These are phyloP conservation scores for Drosophila pseudoobscura DNA, from an alignment of 1,140 invertebrate species.

Conservation along the genomic window DNA sequence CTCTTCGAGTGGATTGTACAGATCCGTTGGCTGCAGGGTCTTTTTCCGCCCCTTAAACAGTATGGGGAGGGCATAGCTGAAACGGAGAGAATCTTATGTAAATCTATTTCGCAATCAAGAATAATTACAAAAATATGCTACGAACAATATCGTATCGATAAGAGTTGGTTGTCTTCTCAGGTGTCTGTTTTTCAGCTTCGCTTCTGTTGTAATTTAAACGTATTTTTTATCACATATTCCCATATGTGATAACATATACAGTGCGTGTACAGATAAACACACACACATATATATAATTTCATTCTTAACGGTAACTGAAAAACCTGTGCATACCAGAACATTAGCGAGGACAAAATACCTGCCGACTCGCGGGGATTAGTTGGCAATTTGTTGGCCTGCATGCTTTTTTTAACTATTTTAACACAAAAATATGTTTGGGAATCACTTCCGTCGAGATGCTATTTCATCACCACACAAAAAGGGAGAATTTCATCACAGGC, in stretches of 20 bases:
- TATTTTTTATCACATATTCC: constrained; percentile 2
- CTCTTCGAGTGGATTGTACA: constrained; percentile 85
- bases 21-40: constrained; percentile 84
- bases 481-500: constrained; percentile 36
- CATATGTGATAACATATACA: constrained; percentile 13
- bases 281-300: constrained; percentile 8
- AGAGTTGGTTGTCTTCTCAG: constrained; percentile 34
- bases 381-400: constrained; percentile 60
- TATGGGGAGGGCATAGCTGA: constrained; percentile 84
- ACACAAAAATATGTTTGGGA: constrained; percentile 5
- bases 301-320: constrained; percentile 4
- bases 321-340: constrained; percentile 64
- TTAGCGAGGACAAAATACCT: constrained; percentile 57
- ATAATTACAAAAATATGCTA: constrained; percentile 24
- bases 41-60: constrained; percentile 84
- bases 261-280: too few relatives aligned
- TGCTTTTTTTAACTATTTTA: constrained; percentile 22
- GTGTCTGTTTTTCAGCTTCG: constrained; percentile 23
- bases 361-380: constrained; percentile 65
- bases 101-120: constrained; percentile 14
- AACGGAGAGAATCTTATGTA: constrained; percentile 26
- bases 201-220: constrained; percentile 4
- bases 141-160: constrained; percentile 43
- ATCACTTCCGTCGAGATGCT: neutral
- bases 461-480: neutral